phyloP scores from a whole-genome alignment of 2,113 vertebrate genomes.

The Pyxicephalus adspersus region DNA sequence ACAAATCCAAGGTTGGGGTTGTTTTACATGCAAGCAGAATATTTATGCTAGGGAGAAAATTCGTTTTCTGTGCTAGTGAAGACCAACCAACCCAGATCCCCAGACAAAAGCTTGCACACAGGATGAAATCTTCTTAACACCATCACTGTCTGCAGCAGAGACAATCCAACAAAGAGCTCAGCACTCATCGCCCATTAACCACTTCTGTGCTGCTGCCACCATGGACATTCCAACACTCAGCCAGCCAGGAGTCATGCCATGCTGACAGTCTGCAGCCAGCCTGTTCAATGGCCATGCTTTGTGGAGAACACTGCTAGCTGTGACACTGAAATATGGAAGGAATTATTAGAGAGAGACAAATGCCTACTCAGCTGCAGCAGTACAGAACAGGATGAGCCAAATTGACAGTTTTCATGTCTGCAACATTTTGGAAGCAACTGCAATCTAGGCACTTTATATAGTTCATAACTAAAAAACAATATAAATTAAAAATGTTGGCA shows the following conservation, averaged over 20 bases:
- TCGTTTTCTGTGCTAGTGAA: neutral
- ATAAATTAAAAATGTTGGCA: too few relatives aligned
- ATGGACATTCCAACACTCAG: neutral
- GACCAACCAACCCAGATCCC: neutral
- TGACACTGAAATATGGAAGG: too few relatives aligned
- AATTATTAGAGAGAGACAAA: too few relatives aligned
- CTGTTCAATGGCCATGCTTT: too few relatives aligned
- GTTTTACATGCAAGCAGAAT: neutral
- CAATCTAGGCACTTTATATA: too few relatives aligned
- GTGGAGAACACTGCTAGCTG: too few relatives aligned
- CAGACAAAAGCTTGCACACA: slow-evolving; percentile 2
- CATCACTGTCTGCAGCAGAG: slow-evolving; percentile 28
- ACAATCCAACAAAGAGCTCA: slow-evolving; percentile 30
- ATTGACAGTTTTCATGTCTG: too few relatives aligned
- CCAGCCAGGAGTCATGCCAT: neutral
- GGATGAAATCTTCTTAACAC: slow-evolving; percentile 7
- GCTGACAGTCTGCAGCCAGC: too few relatives aligned
- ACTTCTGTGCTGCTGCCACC: neutral
- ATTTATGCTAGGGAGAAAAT: neutral
- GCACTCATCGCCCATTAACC: neutral
- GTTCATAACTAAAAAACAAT: too few relatives aligned
- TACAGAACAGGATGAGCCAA: too few relatives aligned
- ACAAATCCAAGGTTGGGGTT: neutral
- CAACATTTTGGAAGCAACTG: too few relatives aligned
- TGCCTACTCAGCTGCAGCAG: too few relatives aligned